Conservation (phyloP, 2,888 invertebrate species). For the Criorhina ranunculi region DNA sequence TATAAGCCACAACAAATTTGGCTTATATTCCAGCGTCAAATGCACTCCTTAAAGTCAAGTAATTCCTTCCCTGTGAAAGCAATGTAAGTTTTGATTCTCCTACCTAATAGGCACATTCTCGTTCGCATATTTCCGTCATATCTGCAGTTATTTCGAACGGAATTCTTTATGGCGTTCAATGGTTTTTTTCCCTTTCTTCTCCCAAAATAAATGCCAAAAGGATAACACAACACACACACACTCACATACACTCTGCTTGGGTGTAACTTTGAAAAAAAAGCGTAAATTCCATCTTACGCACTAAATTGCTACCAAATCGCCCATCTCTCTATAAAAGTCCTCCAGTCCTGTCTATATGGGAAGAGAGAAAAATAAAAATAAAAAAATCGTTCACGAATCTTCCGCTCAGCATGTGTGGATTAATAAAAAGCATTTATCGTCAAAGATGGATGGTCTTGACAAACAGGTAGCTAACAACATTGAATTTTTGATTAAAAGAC, state of each 20-base stretch:
- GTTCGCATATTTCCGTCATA: slow-evolving; percentile 58
- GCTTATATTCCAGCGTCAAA: too few species aligned
- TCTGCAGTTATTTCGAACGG: slow-evolving; percentile 37
- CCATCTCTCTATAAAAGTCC: slow-evolving; percentile 14
- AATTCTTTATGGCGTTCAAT: slow-evolving; percentile 55
- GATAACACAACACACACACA: slow-evolving; percentile 15
- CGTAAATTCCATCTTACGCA: slow-evolving; percentile 71
- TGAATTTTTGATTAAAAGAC: slow-evolving; percentile 83
- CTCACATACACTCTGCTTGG: too few species aligned
- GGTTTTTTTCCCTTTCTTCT: slow-evolving; percentile 6
- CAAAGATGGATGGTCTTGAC: slow-evolving; percentile 78
- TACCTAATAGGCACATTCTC: slow-evolving; percentile 52
- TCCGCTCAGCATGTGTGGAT: slow-evolving; percentile 73
- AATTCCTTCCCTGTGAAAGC: slow-evolving; percentile 26
- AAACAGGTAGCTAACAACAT: slow-evolving; percentile 77
- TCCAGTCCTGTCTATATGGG: slow-evolving; percentile 2
- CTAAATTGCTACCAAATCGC: slow-evolving; percentile 58
- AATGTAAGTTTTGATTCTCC: slow-evolving; percentile 28
- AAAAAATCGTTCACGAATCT: slow-evolving; percentile 33
- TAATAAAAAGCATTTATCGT: slow-evolving; percentile 78
- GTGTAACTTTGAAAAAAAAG: slow-evolving; percentile 7
- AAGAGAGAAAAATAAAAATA: slow-evolving; percentile 1
- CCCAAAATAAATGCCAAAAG: slow-evolving; percentile 16
- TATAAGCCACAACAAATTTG: too few species aligned
- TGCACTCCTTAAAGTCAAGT: neutral